A percentile compares a stretch with the other conserved stretches of the same genome.
These are phyloP conservation scores for Vulpes vulpes DNA, from an alignment of 2,113 vertebrate genomes.

Conservation along the genomic window DNA sequence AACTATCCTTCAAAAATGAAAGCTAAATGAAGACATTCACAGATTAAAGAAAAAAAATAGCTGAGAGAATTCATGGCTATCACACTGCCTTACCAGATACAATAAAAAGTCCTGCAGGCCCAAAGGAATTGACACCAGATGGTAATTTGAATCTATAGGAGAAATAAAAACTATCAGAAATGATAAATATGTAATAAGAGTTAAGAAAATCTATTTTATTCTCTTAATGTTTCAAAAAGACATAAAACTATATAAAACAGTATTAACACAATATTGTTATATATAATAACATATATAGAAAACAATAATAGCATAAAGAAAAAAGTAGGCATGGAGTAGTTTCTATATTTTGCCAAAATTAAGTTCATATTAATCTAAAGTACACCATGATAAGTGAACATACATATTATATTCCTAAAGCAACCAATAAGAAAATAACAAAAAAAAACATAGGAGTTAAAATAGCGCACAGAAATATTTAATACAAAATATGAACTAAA, in stretches of 20 bases:
- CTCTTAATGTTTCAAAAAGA: constrained; percentile 27
- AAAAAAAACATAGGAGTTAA: neutral
- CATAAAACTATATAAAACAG: neutral
- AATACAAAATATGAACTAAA: neutral
- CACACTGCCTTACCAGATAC: neutral
- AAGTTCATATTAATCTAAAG: constrained; percentile 41
- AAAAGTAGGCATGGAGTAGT: neutral
- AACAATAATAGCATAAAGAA: neutral
- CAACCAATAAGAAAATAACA: constrained; percentile 19
- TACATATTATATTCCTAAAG: neutral
- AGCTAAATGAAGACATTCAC: constrained; percentile 35
- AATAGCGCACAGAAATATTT: constrained; percentile 22
- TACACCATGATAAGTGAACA: neutral
- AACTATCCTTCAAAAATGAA: constrained; percentile 24
- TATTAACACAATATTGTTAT: neutral
- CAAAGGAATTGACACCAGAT: constrained; percentile 51
- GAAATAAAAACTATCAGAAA: constrained; percentile 45
- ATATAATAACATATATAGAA: neutral
- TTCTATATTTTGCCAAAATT: constrained; percentile 23
- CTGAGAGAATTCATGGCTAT: neutral
- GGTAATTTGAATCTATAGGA: constrained; percentile 31
- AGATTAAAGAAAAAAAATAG: neutral
- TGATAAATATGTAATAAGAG: neutral
- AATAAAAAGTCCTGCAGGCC: neutral
- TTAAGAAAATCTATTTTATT: neutral